Percentiles rank a stretch among this genome's conserved stretches.
Evolutionary conservation across 2,113 vertebrate genomes (phyloP).

Genomic region (Cynopterus brachyotis): DNA sequence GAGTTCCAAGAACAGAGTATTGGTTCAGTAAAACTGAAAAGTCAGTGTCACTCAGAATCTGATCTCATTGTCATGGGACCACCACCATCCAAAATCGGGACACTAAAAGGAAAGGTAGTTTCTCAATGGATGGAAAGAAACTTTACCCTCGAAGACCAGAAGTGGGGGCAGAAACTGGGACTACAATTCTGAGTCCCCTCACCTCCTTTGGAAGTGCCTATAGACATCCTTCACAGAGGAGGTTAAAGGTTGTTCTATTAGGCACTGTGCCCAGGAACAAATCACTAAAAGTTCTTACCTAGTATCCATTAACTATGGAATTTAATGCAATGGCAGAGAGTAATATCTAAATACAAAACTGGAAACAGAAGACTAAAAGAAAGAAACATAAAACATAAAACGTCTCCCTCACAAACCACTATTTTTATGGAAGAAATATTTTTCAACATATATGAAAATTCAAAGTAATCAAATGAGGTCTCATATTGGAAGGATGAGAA

Average conservation of each 20-base stretch:
- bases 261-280: neutral
- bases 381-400: neutral
- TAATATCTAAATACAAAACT: neutral
- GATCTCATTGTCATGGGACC: no score
- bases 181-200: no score
- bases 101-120: neutral
- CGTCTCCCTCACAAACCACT: neutral
- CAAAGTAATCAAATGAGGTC: neutral
- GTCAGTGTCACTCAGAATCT: neutral
- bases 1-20: neutral
- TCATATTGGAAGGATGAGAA: neutral
- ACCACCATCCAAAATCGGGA: neutral
- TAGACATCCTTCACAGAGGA: neutral
- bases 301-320: neutral
- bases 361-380: neutral
- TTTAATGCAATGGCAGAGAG: neutral
- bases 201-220: neutral
- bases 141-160: neutral
- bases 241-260: neutral
- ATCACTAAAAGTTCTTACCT: neutral
- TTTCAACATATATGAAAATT: neutral
- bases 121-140: neutral
- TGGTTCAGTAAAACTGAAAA: neutral
- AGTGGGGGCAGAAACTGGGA: neutral
- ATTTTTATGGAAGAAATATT: neutral